These are phyloP conservation scores for Anarrhichthys ocellatus DNA, from an alignment of 2,113 vertebrate genomes.

Conservation along the genomic window DNA sequence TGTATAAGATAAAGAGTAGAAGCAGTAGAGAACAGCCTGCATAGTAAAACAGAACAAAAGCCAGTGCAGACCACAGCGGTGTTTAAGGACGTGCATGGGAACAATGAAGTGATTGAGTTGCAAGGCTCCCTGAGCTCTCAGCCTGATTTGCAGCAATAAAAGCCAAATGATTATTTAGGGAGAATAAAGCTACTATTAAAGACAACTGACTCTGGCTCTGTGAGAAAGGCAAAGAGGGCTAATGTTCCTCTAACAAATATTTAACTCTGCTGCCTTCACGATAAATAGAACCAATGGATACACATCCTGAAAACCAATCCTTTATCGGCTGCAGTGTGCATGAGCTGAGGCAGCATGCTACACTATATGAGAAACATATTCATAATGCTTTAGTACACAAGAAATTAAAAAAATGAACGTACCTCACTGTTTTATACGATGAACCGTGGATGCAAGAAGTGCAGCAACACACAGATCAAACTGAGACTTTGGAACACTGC, in stretches of 20 bases:
- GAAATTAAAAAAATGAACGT: no score
- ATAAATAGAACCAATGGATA: not conserved
- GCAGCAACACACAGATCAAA: no score
- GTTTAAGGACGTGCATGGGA: constrained; percentile 36
- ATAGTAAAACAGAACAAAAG: constrained; percentile 31
- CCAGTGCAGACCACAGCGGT: constrained; percentile 4
- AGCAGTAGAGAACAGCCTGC: not conserved
- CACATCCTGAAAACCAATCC: not conserved
- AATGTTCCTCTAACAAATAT: constrained; percentile 23
- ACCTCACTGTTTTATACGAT: no score
- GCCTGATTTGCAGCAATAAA: constrained; percentile 55
- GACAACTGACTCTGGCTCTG: constrained; percentile 47
- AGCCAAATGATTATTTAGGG: constrained; percentile 55
- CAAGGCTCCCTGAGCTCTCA: constrained; percentile 25
- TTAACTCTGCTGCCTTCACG: constrained; percentile 18
- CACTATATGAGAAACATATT: no score
- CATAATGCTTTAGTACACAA: no score
- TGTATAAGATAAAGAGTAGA: not conserved
- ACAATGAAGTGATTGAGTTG: constrained; percentile 34
- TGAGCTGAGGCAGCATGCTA: not conserved
- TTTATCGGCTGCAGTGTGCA: not conserved
- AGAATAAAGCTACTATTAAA: constrained; percentile 59
- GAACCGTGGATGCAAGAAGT: no score
- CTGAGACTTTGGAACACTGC: no score
- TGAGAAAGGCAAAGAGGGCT: constrained; percentile 36